Evolutionary conservation across 2,113 vertebrate species (phyloP).

Genomic region (Sinocyclocheilus grahami): DNA sequence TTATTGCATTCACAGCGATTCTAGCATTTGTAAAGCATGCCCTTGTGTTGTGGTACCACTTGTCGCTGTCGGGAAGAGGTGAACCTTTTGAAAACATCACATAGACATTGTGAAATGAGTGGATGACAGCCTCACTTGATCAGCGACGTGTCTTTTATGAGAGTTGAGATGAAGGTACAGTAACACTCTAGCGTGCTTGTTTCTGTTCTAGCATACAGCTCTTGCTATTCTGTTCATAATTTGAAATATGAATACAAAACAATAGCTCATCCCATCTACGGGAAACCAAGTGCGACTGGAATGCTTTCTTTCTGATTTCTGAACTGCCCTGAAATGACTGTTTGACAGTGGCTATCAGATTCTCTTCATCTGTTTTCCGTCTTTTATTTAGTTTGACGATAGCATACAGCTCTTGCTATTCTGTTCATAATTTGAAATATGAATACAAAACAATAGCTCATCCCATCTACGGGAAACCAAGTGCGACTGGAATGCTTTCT

Average conservation of each 20-base stretch:
- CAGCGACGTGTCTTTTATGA: not conserved
- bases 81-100: constrained; percentile 13
- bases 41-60: constrained; percentile 15
- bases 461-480: not conserved
- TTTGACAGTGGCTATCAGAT: not conserved
- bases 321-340: not conserved
- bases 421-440: not conserved
- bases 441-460: not conserved
- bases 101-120: constrained; percentile 12
- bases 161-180: not conserved
- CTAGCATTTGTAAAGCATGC: not conserved
- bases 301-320: not conserved
- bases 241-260: not conserved
- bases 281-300: not conserved
- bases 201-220: not conserved
- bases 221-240: constrained; percentile 5
- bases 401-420: not conserved
- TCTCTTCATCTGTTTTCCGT: not conserved
- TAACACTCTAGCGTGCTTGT: not conserved
- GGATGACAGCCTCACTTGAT: constrained; percentile 6
- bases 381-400: not conserved
- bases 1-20: not conserved
- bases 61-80: not conserved
- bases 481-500: not conserved
- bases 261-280: not conserved